Base-by-base conservation (phyloP, 2,888 invertebrate species). In the Hedychridium roseum region DNA sequence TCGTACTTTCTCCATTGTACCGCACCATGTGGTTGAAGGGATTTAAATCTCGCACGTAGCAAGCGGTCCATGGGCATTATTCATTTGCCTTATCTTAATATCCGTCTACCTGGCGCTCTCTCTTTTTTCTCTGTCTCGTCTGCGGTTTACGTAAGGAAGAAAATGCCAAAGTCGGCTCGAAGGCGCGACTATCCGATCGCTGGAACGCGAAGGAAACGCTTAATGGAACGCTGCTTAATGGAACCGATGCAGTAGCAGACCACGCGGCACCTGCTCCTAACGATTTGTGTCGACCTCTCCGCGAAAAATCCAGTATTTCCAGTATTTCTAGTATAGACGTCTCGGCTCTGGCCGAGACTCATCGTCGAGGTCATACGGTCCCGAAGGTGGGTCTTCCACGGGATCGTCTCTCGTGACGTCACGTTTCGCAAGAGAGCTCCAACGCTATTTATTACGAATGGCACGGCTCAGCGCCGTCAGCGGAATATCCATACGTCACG, bases 221-320 rank as follows among this genome's bases (percentile, higher is more conserved):
- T 9, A 30, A 30, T n/a, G 32, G 34, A 26, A 26, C 17, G 2
- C 6, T 32, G 42, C 21, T 4, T 30, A 23, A 41, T 46, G 43
- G 35, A 35, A 36, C 26, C 34, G 15, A 7, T 2, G 37, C n/a
- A 28, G 30, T n/a, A n/a, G 38, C 31, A 47, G 57, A 60, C 53
- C 30, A 43, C 18, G 28, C 21, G 51, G 43, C 54, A 36, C 56
- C 58, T n/a, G 36, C 38, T 42, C 44, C 48, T 42, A 44, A 58
- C 35, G 36, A 43, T n/a, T n/a, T n/a, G n/a, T n/a, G n/a, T 37
- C 50, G 45, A 37, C 34, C 12, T 42, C 47, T 44, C 18, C 23
- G 9, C 11, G 59, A 59, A 57, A 57, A 60, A 56, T 60, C 52
- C 56, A 59, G 59, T 59, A 42, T 60, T 60, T 60, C 57, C 57